Percentiles rank a stretch among this genome's conserved stretches.
These are phyloP conservation scores for Phylloscopus collybita DNA, from an alignment of 2,797 vertebrate species.

Conservation along the genomic window DNA sequence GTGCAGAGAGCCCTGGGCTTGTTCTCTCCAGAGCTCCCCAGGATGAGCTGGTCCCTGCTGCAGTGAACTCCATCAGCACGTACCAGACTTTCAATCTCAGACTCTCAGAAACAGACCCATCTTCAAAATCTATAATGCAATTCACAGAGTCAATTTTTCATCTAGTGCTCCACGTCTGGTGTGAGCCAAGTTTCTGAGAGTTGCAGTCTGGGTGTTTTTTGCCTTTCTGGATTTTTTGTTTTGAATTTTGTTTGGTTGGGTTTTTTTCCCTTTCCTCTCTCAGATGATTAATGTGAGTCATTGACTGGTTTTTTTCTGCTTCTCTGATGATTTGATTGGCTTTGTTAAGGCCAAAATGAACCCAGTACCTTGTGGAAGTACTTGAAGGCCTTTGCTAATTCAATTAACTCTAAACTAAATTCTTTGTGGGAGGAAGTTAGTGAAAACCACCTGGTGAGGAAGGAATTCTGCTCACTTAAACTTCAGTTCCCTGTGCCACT, in stretches of 20 bases:
- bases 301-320: conserved; percentile 12
- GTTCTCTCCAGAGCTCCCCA: neutral
- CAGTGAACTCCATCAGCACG: neutral
- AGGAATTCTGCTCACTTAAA: neutral
- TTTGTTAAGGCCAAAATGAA: conserved; percentile 36
- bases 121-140: conserved; percentile 42
- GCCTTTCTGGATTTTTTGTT: neutral
- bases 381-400: conserved; percentile 50
- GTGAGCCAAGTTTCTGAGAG: conserved; percentile 30
- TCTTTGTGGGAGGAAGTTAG: conserved; percentile 10
- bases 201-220: neutral
- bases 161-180: neutral
- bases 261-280: neutral
- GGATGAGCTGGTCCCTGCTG: neutral
- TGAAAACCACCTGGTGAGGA: neutral
- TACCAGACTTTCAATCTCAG: conserved; percentile 4
- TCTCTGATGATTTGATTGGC: conserved; percentile 43
- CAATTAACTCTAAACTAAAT: conserved; percentile 41
- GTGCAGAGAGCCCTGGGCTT: neutral
- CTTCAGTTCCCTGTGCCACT: neutral
- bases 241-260: neutral
- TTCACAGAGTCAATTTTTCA: conserved; percentile 60
- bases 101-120: conserved; percentile 21
- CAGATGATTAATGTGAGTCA: conserved; percentile 48
- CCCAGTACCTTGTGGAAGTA: neutral